Percentiles rank a stretch among this genome's conserved stretches.
phyloP scores from a whole-genome alignment of 2,888 invertebrate species.

The Aphidoletes aphidimyza region DNA sequence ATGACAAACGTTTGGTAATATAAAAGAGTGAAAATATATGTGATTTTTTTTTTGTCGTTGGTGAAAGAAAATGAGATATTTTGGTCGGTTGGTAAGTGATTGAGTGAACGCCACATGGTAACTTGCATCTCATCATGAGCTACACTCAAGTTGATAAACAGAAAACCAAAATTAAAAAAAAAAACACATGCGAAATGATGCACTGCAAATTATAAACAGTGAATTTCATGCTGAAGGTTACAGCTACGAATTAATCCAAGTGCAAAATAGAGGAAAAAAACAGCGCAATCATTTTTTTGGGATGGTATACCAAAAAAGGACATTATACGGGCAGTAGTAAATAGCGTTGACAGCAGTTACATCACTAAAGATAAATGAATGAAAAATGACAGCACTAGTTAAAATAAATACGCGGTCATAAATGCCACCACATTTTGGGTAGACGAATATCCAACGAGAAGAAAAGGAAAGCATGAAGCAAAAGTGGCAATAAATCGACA shows the following conservation, averaged over 20 bases:
- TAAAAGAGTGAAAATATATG: not conserved
- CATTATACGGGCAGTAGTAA: not conserved
- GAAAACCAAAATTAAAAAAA: not conserved
- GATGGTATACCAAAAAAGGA: too few relatives aligned
- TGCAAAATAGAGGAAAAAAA: not conserved
- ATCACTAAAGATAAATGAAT: constrained; percentile 31
- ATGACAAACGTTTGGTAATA: not conserved
- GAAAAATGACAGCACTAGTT: constrained; percentile 34
- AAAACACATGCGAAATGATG: constrained; percentile 39
- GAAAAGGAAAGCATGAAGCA: not conserved
- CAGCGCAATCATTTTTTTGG: too few relatives aligned
- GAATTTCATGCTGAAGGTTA: not conserved
- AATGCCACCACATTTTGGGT: not conserved
- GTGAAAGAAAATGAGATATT: not conserved
- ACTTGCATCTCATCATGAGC: constrained; percentile 19
- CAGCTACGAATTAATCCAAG: not conserved
- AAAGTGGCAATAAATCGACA: constrained; percentile 4
- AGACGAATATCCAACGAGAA: too few relatives aligned
- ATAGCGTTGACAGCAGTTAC: not conserved
- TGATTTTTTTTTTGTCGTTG: not conserved
- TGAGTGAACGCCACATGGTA: constrained; percentile 29
- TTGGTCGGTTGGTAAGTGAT: not conserved
- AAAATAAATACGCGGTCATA: constrained; percentile 47
- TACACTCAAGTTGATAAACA: not conserved
- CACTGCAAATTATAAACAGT: not conserved